Evolutionary conservation across 1,140 invertebrate genomes (phyloP).

Genomic region (Drosophila prosaltans): DNA sequence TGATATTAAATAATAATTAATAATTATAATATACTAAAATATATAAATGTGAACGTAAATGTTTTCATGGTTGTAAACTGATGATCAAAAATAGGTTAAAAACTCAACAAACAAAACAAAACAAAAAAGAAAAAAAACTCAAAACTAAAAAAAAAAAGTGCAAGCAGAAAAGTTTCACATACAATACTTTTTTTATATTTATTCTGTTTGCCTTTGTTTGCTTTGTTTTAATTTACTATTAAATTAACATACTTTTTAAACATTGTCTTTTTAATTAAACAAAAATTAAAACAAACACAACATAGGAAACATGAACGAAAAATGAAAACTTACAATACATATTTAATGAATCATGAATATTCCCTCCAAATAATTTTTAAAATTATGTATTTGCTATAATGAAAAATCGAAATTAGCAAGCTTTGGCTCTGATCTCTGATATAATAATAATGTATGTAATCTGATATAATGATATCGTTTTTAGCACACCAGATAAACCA

Average conservation of each 20-base stretch:
- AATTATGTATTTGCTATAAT: slow-evolving; percentile 73
- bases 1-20: slow-evolving; percentile 48
- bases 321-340: slow-evolving; percentile 38
- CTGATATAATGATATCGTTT: slow-evolving; percentile 41
- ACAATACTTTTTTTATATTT: slow-evolving; percentile 1
- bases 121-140: slow-evolving; percentile 2
- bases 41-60: slow-evolving; percentile 66
- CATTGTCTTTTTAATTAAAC: neutral
- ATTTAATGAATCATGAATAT: slow-evolving; percentile 80
- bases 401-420: slow-evolving; percentile 43
- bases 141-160: slow-evolving; percentile 10
- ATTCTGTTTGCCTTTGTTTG: neutral
- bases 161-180: slow-evolving; percentile 1
- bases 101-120: slow-evolving; percentile 30
- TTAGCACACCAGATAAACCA: slow-evolving; percentile 35
- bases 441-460: neutral
- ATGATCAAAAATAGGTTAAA: slow-evolving; percentile 81
- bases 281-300: neutral
- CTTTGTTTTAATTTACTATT: neutral
- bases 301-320: slow-evolving; percentile 24
- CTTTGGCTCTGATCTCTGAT: slow-evolving; percentile 62
- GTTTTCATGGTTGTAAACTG: slow-evolving; percentile 74
- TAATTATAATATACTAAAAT: slow-evolving; percentile 60
- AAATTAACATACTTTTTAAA: neutral
- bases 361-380: slow-evolving; percentile 82